Percentiles rank a stretch among this genome's conserved stretches.
These are phyloP conservation scores for Valencia hispanica DNA, from an alignment of 2,797 vertebrate genomes.

Conservation along the genomic window DNA sequence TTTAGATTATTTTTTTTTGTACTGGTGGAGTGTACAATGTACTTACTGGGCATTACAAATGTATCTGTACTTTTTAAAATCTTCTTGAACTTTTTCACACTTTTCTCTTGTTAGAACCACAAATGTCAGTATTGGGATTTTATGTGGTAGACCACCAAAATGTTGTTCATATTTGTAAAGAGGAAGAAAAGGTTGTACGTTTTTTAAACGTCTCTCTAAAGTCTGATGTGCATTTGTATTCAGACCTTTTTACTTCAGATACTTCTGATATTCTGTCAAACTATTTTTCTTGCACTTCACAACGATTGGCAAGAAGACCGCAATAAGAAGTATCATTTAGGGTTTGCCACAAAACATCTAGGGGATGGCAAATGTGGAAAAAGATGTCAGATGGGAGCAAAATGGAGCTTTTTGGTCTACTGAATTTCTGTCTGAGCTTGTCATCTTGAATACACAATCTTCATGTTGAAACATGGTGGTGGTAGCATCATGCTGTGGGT, in stretches of 20 bases:
- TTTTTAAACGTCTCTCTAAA: background rate
- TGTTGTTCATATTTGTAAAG: background rate
- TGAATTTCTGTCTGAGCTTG: background rate
- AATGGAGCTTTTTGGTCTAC: background rate
- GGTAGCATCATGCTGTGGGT: background rate
- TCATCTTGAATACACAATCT: too few relatives aligned
- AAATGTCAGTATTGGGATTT: background rate
- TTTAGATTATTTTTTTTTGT: constrained; percentile 7
- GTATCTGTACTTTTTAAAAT: background rate
- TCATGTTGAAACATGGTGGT: background rate
- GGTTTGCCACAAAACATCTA: background rate
- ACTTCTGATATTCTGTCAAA: background rate
- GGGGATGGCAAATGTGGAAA: background rate
- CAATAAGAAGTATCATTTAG: background rate
- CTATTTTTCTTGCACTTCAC: background rate
- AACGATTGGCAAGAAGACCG: background rate
- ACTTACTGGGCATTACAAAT: background rate
- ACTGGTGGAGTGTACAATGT: background rate
- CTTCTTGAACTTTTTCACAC: background rate
- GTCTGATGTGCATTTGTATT: background rate
- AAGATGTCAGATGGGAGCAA: background rate
- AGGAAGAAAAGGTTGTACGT: background rate
- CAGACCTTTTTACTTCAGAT: background rate
- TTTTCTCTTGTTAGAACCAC: background rate
- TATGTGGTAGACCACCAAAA: background rate